A percentile compares a stretch with the other conserved stretches of the same genome.
Conservation (phyloP, 2,113 vertebrate species). For the Cranoglanis bouderius region DNA sequence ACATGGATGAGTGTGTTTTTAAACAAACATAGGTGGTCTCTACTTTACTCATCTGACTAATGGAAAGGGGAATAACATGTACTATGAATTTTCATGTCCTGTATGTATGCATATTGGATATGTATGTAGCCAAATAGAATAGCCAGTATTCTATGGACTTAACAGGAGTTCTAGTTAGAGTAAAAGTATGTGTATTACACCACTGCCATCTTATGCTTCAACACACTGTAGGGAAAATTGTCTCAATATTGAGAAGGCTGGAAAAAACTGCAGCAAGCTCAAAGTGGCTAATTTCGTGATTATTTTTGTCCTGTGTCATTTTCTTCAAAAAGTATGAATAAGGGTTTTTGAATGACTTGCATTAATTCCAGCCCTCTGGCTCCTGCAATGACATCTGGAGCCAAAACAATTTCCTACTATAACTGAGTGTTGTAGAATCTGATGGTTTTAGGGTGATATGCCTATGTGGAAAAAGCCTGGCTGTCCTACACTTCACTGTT, state of each 20-base stretch:
- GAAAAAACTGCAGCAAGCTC: background rate
- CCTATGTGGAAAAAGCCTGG: background rate
- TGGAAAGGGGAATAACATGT: background rate
- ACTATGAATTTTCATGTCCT: background rate
- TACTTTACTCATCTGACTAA: background rate
- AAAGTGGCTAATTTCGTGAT: background rate
- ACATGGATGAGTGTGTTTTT: background rate
- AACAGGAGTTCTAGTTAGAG: background rate
- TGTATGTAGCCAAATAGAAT: background rate
- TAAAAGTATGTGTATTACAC: background rate
- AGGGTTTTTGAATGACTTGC: background rate
- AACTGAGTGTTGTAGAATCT: slow-evolving; percentile 9
- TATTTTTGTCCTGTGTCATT: background rate
- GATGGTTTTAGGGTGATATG: background rate
- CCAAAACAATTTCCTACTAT: slow-evolving; percentile 15
- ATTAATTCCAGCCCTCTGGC: background rate
- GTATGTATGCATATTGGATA: background rate
- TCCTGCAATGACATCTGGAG: slow-evolving; percentile 22
- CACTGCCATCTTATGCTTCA: background rate
- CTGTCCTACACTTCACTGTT: background rate
- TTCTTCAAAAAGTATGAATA: background rate
- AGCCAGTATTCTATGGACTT: background rate
- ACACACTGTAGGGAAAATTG: background rate
- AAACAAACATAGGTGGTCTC: background rate
- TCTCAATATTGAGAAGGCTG: background rate